Conservation (phyloP, 2,797 vertebrate genomes). For the Eutrigla gurnardus region DNA sequence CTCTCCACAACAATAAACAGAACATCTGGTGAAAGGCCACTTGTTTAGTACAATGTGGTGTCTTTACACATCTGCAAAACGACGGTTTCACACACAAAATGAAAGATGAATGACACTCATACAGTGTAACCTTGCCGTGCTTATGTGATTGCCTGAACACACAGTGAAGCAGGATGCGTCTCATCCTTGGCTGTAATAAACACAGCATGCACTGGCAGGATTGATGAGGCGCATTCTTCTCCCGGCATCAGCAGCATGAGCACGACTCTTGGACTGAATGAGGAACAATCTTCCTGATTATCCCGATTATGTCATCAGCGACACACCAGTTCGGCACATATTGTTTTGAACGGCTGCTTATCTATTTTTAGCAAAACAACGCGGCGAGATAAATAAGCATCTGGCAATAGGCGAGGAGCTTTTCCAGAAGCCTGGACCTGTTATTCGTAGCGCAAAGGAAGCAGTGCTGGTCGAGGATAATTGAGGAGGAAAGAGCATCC, state of each 20-base stretch:
- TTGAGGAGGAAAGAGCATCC: conserved; percentile 23
- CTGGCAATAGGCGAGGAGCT: conserved; percentile 12
- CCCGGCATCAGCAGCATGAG: conserved; percentile 40
- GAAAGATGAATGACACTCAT: conserved; percentile 13
- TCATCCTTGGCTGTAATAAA: conserved; percentile 41
- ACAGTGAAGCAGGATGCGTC: conserved; percentile 17
- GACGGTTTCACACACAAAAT: conserved; percentile 15
- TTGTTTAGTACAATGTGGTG: conserved; percentile 25
- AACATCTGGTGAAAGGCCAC: conserved; percentile 51
- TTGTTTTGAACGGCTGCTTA: conserved; percentile 40
- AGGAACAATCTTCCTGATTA: conserved; percentile 47
- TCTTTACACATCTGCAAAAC: conserved; percentile 26
- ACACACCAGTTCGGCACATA: conserved; percentile 34
- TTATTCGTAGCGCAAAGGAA: conserved; percentile 46
- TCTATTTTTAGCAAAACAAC: conserved; percentile 58
- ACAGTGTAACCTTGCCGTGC: background rate
- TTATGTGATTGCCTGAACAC: background rate
- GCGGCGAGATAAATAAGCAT: conserved; percentile 46
- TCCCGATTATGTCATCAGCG: conserved; percentile 63
- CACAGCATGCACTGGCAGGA: conserved; percentile 15
- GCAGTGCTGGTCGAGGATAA: conserved; percentile 25
- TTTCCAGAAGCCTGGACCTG: conserved; percentile 33
- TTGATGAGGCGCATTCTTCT: conserved; percentile 29
- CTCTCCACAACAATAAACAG: conserved; percentile 37
- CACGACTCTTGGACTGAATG: conserved; percentile 30